phyloP scores from a whole-genome alignment of 2,888 invertebrate species.

The Steromphala cineraria region DNA sequence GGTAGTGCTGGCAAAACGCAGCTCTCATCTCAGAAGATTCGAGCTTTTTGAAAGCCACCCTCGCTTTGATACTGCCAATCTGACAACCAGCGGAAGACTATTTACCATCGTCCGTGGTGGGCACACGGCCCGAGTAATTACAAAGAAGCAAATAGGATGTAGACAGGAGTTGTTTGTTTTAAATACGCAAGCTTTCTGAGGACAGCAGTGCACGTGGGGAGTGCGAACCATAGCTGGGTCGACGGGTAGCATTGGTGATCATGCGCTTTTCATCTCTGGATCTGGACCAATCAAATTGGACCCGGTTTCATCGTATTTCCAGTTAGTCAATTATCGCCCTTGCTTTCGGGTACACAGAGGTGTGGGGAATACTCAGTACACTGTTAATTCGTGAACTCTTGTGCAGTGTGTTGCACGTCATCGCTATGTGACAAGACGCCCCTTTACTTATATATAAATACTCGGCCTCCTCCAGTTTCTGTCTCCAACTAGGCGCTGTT shows the following conservation, averaged over 20 bases:
- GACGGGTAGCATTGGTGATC: background rate
- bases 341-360: slow-evolving; percentile 1
- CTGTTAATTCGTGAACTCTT: background rate
- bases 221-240: background rate
- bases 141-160: background rate
- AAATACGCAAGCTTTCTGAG: background rate
- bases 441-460: no score
- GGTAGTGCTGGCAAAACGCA: no score
- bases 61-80: no score
- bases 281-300: background rate
- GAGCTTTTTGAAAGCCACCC: no score
- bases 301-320: background rate
- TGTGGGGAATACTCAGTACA: background rate
- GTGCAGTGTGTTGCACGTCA: background rate
- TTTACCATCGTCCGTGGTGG: background rate
- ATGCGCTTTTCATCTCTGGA: background rate
- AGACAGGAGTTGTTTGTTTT: background rate
- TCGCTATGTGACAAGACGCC: no score
- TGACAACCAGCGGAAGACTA: background rate
- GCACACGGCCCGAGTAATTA: background rate
- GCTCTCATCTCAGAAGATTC: no score
- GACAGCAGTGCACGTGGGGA: background rate
- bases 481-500: no score
- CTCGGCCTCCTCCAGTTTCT: no score
- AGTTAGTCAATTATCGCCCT: background rate